Evolutionary conservation across 2,797 vertebrate species (phyloP).

Genomic region (Anabacerthia variegaticeps): DNA sequence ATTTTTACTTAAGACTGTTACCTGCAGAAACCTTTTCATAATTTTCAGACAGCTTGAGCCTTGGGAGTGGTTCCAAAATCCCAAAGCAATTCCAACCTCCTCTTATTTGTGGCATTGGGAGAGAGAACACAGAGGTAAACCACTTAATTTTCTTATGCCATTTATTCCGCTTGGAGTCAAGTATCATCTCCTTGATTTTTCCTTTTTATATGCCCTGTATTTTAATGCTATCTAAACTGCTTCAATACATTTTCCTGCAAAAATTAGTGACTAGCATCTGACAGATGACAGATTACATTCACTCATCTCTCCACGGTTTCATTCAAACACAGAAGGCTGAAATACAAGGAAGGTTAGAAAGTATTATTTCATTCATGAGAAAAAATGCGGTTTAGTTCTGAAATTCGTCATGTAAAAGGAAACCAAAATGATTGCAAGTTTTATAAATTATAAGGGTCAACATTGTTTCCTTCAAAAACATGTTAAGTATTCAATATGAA

Average conservation of each 20-base stretch:
- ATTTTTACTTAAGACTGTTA: neutral
- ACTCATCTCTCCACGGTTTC: neutral
- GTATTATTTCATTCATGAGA: neutral
- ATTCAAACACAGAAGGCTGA: neutral
- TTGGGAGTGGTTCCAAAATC: neutral
- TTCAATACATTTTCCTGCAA: neutral
- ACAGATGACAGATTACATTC: neutral
- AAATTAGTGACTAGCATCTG: neutral
- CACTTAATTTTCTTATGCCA: neutral
- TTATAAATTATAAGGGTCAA: neutral
- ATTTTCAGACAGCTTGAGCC: neutral
- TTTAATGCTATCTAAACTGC: neutral
- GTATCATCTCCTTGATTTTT: neutral
- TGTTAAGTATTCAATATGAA: neutral
- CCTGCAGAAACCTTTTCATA: neutral
- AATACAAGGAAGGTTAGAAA: neutral
- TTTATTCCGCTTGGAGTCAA: neutral
- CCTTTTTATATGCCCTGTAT: neutral
- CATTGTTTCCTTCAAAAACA: neutral
- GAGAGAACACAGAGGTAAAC: neutral
- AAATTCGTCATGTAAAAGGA: neutral
- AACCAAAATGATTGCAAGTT: fast-evolving
- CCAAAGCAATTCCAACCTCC: neutral
- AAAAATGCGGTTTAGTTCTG: neutral
- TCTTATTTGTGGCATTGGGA: neutral